A percentile compares a stretch with the other conserved stretches of the same genome.
phyloP scores from a whole-genome alignment of 2,888 invertebrate genomes.

The Platycnemis pennipes region DNA sequence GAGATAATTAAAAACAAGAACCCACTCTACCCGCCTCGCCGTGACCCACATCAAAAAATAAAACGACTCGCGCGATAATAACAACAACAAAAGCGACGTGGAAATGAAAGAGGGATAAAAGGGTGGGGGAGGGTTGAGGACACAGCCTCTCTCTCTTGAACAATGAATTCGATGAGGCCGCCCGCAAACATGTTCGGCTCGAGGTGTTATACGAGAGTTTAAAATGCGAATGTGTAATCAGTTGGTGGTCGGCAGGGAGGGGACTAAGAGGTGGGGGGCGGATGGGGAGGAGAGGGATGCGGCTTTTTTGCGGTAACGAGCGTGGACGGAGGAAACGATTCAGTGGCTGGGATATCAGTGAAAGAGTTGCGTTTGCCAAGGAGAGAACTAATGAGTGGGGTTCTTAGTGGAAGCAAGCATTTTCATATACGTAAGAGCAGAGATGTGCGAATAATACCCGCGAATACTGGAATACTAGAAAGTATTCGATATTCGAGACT shows the following conservation, averaged over 20 bases:
- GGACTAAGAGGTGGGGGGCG: background rate
- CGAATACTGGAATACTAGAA: too few species aligned
- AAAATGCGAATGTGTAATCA: slow-evolving; percentile 11
- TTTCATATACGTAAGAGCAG: too few species aligned
- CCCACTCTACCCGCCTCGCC: background rate
- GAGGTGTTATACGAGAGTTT: background rate
- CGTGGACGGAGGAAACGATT: too few species aligned
- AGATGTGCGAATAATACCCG: too few species aligned
- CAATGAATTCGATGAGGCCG: slow-evolving; percentile 11
- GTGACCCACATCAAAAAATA: slow-evolving; percentile 22
- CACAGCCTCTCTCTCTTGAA: background rate
- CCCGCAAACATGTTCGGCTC: background rate
- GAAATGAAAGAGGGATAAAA: background rate
- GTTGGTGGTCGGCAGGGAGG: background rate
- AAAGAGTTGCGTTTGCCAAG: too few species aligned
- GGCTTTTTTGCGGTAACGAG: too few species aligned
- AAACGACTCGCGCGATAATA: background rate
- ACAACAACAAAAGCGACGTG: background rate
- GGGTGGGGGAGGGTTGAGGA: background rate
- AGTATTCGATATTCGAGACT: too few species aligned
- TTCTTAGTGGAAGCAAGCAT: too few species aligned
- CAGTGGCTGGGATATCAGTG: background rate
- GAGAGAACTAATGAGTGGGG: too few species aligned
- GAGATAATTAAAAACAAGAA: background rate
- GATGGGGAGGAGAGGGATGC: background rate